Base-by-base conservation (phyloP, 1,140 invertebrate species). In the Meloidogyne chitwoodi region DNA sequence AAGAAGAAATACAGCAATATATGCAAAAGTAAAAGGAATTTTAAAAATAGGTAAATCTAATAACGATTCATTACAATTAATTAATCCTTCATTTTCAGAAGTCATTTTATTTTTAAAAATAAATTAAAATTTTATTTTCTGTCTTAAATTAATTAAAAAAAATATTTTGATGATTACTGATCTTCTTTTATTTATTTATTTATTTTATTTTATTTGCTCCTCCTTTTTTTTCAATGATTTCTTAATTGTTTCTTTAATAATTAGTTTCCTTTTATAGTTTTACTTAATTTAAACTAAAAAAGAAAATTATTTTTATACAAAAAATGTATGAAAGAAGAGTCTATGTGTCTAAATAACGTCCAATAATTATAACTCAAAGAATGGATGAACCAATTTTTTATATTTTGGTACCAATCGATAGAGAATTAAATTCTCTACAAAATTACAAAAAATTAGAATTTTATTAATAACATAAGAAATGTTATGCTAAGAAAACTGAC, bases 1-100 rank as follows among this genome's bases (percentile, higher is more conserved):
- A 41, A 78, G 11, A 26, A 69, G 31, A 34, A 78, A 78, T 12
- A 79, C 68, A n/a, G 61, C 14, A 26, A 79, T 19, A 66, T 78
- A 78, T 16, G 77, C 75, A 64, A 27, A n/a, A 16, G 78, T 78
- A 41, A 78, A 27, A 38, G 77, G 65, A 10, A 34, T 38, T 31
- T 74, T 31, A 29, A 78, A 22, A 22, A 12, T 19, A 1, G 77
- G 66, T n/a, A 64, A 68, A 26, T 78, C 77, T 12, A 78, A n/a
- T 19, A 69, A 56, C 5, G 68, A 19, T 27, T 69, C 68, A 10
- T 14, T n/a, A 14, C 48, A 56, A 56, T 56, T n/a, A n/a, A 56
- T 19, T 8, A n/a, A n/a, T 56, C 48, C 48, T 14, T 22, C n/a
- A n/a, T 14, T n/a, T 19, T 44, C 48, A 6, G 16, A n/a, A 56